Evolutionary conservation across 1,140 invertebrate species (phyloP).

Genomic region (Nilaparvata lugens): DNA sequence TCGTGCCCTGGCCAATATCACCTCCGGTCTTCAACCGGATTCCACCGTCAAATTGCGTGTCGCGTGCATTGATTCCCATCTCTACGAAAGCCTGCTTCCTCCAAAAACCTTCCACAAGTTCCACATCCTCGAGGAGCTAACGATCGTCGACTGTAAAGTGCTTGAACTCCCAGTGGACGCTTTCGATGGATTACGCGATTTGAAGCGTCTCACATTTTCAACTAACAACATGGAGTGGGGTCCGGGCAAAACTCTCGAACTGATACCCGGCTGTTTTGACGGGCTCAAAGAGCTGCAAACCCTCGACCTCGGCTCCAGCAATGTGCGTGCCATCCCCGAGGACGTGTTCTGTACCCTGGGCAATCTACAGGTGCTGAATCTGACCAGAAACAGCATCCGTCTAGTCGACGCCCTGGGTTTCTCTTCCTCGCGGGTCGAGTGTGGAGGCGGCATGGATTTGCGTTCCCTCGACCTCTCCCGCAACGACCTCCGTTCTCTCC

Average conservation of each 20-base stretch:
- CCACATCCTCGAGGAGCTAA: conserved; percentile 58
- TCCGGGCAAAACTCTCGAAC: conserved; percentile 55
- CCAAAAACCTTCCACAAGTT: conserved; percentile 61
- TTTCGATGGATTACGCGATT: conserved; percentile 62
- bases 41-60: conserved; percentile 57
- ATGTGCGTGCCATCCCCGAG: conserved; percentile 63
- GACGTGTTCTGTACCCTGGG: conserved; percentile 64
- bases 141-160: conserved; percentile 70
- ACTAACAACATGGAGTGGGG: conserved; percentile 71
- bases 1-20: conserved; percentile 48
- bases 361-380: conserved; percentile 71
- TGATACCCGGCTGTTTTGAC: conserved; percentile 54
- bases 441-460: conserved; percentile 47
- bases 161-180: conserved; percentile 61
- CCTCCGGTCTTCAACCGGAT: conserved; percentile 52
- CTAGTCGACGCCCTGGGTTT: conserved; percentile 64
- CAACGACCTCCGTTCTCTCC: conserved; percentile 61
- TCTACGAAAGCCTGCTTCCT: conserved; percentile 67
- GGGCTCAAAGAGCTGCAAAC: conserved; percentile 65
- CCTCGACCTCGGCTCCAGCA: conserved; percentile 72
- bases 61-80: conserved; percentile 64
- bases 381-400: conserved; percentile 68
- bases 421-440: conserved; percentile 24
- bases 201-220: conserved; percentile 62
- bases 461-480: conserved; percentile 65